phyloP scores from a whole-genome alignment of 2,797 vertebrate species.

The Perodicticus potto region DNA sequence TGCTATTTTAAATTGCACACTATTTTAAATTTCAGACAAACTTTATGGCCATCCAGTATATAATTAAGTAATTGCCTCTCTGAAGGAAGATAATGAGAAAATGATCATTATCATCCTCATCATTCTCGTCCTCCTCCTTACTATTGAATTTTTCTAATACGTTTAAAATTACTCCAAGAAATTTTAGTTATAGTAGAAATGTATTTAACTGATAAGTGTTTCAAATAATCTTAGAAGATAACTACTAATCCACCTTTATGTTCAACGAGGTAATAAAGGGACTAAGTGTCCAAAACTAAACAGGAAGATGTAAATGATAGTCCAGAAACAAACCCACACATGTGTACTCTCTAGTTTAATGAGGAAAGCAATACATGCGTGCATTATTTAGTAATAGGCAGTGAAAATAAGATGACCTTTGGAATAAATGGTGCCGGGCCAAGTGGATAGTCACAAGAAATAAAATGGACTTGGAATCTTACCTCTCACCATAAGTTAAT shows the following conservation, averaged over 20 bases:
- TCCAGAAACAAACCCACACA: neutral
- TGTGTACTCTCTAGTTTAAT: neutral
- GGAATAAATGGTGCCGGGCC: neutral
- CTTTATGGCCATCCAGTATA: neutral
- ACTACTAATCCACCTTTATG: neutral
- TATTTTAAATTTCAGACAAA: no score
- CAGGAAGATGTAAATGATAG: neutral
- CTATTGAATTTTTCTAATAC: neutral
- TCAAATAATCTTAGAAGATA: neutral
- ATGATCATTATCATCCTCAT: neutral
- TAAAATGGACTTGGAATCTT: neutral
- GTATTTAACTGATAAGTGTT: neutral
- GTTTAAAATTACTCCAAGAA: conserved; percentile 11
- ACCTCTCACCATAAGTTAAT: neutral
- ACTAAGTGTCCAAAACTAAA: neutral
- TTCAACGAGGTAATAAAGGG: neutral
- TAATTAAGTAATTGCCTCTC: neutral
- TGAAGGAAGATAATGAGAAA: neutral
- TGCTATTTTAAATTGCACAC: no score
- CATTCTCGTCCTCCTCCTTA: neutral
- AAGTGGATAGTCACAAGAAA: neutral
- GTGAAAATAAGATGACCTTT: neutral
- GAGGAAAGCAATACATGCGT: neutral
- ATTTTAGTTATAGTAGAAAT: conserved; percentile 5
- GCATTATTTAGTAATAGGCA: neutral